Evolutionary conservation across 2,888 invertebrate species (phyloP).

Genomic region (Leucania comma): DNA sequence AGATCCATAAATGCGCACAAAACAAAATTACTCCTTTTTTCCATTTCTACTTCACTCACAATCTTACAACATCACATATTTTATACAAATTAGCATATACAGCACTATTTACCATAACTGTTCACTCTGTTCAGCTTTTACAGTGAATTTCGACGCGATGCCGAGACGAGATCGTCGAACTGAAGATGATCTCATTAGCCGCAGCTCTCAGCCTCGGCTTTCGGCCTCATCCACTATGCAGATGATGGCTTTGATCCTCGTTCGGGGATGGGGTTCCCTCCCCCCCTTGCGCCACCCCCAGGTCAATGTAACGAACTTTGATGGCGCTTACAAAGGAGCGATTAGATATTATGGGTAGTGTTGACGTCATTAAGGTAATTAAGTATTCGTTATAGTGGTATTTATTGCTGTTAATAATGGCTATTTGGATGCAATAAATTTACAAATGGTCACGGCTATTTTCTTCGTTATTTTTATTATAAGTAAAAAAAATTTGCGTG

Average conservation of each 20-base stretch:
- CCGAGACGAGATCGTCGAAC: slow-evolving; percentile 64
- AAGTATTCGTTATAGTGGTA: slow-evolving; percentile 12
- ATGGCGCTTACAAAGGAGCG: slow-evolving; percentile 48
- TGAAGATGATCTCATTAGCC: slow-evolving; percentile 67
- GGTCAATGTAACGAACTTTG: slow-evolving; percentile 66
- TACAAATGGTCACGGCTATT: not conserved
- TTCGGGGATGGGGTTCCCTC: slow-evolving; percentile 1
- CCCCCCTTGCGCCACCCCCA: slow-evolving; percentile 12
- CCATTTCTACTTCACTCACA: not conserved
- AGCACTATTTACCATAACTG: slow-evolving; percentile 19
- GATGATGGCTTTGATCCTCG: slow-evolving; percentile 68
- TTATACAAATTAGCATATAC: slow-evolving; percentile 30
- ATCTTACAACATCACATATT: slow-evolving; percentile 4
- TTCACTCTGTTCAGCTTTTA: slow-evolving; percentile 13
- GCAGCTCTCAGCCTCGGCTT: slow-evolving; percentile 46
- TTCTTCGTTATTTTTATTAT: not conserved
- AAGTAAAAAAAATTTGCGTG: too few relatives aligned
- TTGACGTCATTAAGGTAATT: slow-evolving; percentile 27
- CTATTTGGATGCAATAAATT: not conserved
- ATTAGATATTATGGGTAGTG: slow-evolving; percentile 40
- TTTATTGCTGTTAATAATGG: slow-evolving; percentile 12
- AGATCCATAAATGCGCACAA: not conserved
- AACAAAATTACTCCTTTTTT: not conserved
- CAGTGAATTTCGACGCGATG: slow-evolving; percentile 21
- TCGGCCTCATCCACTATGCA: slow-evolving; percentile 72